phyloP scores from a whole-genome alignment of 2,888 invertebrate genomes.

The Catonia carolina region DNA sequence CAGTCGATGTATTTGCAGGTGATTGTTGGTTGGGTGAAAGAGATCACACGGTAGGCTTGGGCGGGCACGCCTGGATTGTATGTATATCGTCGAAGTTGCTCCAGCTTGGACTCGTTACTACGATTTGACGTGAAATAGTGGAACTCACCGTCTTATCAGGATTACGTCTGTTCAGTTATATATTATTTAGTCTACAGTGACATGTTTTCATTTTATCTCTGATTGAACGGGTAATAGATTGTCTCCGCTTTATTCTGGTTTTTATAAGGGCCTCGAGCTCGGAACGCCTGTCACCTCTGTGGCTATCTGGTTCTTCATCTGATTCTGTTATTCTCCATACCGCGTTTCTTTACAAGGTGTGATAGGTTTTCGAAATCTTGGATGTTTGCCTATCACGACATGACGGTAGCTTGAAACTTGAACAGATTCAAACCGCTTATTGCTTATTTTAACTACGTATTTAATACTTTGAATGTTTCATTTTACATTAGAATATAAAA shows the following conservation, averaged over 20 bases:
- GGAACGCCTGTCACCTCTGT: not conserved
- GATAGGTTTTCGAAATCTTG: too few species aligned
- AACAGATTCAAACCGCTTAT: too few species aligned
- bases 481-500: too few species aligned
- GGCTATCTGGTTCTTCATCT: not conserved
- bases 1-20: not conserved
- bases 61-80: not conserved
- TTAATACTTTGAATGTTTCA: too few species aligned
- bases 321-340: not conserved
- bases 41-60: conserved; percentile 1
- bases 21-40: conserved; percentile 3
- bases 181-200: conserved; percentile 1
- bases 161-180: not conserved
- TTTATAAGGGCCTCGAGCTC: not conserved
- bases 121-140: conserved; percentile 4
- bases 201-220: conserved; percentile 15
- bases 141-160: not conserved
- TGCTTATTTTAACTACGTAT: too few species aligned
- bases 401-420: too few species aligned
- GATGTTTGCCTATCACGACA: too few species aligned
- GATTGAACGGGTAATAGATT: conserved; percentile 9
- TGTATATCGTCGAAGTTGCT: not conserved
- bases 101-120: conserved; percentile 5
- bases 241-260: conserved; percentile 10
- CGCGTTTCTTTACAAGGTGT: not conserved